Evolutionary conservation across 92 coral and sea anemone genomes (phyloP), one percentile per base, ranked within the genome.

Genomic region (Nematostella vectensis): DNA sequence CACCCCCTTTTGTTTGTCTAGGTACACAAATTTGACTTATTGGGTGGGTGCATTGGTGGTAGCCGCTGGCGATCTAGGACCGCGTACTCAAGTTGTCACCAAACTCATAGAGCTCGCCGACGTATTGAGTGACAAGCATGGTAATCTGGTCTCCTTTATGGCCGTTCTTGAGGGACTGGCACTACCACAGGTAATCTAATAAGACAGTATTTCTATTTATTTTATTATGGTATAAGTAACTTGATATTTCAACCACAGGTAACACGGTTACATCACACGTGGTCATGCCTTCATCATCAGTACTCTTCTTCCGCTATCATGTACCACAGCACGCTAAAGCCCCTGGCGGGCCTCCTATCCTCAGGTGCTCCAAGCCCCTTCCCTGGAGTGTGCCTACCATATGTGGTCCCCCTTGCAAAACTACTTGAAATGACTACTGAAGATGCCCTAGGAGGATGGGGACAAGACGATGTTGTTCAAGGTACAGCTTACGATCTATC

Each of bases 291-390:
- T 24, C 96, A 93, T 28, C 96, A 87, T 58, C 83, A 79, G 67
- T 76, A 80, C 63, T 80, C 88, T 58, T 58, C 82, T 1, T 75
- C 83, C 18, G 95, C 99, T 1, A 88, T 87, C 26, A 79, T 88
- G 22, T 87, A 73, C 60, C 96, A 93, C 77, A 93, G 95, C 72
- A 82, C 91, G 17, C 79, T 93, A 23, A 87, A 86, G 60, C 89
- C 99, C n/a, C 65, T 93, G 4, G 89, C 78, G 57, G 81, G 76
- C 31, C 89, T 93, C 31, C 57, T 93, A 22, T 76, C 79, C 69
- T 82, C 99, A 23, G 96, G 95, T 17, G 99, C 96, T 61, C 95
- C 88, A 2, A 83, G 95, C 70, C 99, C 99, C 65, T 93, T 83
- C 53, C 96, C 94, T 11, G 99, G 99, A 31, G 96, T 80, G 57